phyloP scores from a whole-genome alignment of 2,113 vertebrate genomes.

The Alosa alosa region DNA sequence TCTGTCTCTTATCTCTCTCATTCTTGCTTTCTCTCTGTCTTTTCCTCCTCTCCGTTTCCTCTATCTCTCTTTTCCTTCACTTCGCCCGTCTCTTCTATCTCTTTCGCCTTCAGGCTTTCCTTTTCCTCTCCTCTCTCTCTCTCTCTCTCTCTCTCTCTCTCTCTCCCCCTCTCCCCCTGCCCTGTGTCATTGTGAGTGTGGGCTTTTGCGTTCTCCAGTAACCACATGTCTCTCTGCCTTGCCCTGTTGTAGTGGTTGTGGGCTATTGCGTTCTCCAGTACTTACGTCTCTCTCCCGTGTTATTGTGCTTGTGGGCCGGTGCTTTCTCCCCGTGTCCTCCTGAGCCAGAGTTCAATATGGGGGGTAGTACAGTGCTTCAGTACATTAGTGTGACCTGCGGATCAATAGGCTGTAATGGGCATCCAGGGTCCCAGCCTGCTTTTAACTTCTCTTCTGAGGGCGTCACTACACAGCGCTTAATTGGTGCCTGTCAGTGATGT shows the following conservation, averaged over 20 bases:
- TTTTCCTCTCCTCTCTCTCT: background rate
- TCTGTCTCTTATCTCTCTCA: background rate
- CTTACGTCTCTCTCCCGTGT: background rate
- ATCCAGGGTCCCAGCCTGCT: background rate
- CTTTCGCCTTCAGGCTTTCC: background rate
- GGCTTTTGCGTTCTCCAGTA: too few relatives aligned
- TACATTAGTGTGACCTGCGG: background rate
- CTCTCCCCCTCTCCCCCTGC: background rate
- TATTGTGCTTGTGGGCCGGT: too few relatives aligned
- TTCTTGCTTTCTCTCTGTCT: background rate
- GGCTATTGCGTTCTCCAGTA: background rate
- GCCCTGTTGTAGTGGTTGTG: background rate
- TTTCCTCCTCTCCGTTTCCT: background rate
- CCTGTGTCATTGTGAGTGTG: background rate
- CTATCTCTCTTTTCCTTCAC: background rate
- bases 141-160: background rate
- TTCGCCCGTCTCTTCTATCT: background rate
- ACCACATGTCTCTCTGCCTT: background rate
- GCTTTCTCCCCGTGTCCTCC: too few relatives aligned
- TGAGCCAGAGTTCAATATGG: background rate
- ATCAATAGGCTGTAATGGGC: background rate
- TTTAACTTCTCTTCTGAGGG: background rate
- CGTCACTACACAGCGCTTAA: background rate
- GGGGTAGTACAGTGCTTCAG: background rate
- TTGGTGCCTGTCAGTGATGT: background rate